Evolutionary conservation across 2,797 vertebrate genomes (phyloP).

Genomic region (Sebastes iracundus): DNA sequence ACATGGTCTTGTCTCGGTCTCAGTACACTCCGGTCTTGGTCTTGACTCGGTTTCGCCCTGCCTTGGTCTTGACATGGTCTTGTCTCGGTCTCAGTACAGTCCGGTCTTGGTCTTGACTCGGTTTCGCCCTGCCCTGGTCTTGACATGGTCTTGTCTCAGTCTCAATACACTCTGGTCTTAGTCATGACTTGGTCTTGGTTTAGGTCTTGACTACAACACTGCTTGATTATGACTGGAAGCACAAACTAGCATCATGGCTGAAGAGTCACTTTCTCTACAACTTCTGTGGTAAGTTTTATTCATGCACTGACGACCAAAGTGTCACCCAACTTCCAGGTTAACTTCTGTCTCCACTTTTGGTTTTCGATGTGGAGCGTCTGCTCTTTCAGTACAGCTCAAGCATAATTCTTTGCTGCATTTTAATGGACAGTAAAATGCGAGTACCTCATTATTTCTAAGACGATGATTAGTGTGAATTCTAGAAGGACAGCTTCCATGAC

Average conservation of each 20-base stretch:
- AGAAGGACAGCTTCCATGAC: neutral
- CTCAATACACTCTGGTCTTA: too few relatives aligned
- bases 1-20: too few relatives aligned
- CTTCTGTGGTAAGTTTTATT: neutral
- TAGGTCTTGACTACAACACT: too few relatives aligned
- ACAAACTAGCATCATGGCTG: neutral
- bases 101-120: too few relatives aligned
- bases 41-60: too few relatives aligned
- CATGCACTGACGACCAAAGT: neutral
- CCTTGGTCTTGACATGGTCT: too few relatives aligned
- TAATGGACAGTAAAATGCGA: neutral
- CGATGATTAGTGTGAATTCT: neutral
- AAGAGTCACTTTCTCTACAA: neutral
- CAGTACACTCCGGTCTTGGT: too few relatives aligned
- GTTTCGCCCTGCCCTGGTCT: too few relatives aligned
- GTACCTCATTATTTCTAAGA: slow-evolving; percentile 11
- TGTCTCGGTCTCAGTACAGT: too few relatives aligned
- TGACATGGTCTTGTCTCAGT: too few relatives aligned
- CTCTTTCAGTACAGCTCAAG: neutral
- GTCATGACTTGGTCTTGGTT: too few relatives aligned
- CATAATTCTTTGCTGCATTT: neutral
- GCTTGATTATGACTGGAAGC: neutral
- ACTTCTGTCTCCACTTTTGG: neutral
- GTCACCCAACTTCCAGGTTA: neutral
- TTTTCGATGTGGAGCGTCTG: neutral